Conservation (phyloP, 2,797 vertebrate species). For the Dermochelys coriacea region DNA sequence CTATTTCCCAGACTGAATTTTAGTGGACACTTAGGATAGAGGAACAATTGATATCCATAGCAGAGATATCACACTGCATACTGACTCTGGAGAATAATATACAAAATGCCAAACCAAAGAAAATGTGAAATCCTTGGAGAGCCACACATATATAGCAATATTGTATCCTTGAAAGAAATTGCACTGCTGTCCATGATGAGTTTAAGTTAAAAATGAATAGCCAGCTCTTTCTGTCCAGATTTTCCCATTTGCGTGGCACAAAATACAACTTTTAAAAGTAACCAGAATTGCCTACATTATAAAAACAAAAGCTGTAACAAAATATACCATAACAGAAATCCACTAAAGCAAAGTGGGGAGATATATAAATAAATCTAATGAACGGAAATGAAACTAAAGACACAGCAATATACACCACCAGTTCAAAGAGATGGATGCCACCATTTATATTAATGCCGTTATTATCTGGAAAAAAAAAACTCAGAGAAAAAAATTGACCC, state of each 20-base stretch:
- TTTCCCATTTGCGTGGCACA: not conserved
- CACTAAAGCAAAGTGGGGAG: not conserved
- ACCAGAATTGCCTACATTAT: not conserved
- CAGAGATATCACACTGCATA: conserved; percentile 7
- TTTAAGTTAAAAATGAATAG: not conserved
- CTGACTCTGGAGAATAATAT: not conserved
- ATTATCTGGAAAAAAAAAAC: not conserved
- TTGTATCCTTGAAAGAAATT: not conserved
- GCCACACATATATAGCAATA: not conserved
- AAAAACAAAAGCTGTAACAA: not conserved
- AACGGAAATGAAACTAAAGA: not conserved
- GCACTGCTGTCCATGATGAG: not conserved
- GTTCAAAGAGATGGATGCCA: not conserved
- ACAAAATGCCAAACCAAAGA: conserved; percentile 4
- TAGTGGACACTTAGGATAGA: conserved; percentile 3
- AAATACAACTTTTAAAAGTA: not conserved
- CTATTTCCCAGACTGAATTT: not conserved
- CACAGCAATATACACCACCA: not conserved
- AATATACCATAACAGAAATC: not conserved
- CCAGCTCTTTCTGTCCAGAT: not conserved
- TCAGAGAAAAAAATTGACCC: not conserved
- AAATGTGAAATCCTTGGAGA: conserved; percentile 15
- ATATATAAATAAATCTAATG: not conserved
- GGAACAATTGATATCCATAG: not conserved
- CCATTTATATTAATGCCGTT: not conserved